Base-by-base conservation (phyloP, 2,888 invertebrate genomes). In the Pachydiplax longipennis region DNA sequence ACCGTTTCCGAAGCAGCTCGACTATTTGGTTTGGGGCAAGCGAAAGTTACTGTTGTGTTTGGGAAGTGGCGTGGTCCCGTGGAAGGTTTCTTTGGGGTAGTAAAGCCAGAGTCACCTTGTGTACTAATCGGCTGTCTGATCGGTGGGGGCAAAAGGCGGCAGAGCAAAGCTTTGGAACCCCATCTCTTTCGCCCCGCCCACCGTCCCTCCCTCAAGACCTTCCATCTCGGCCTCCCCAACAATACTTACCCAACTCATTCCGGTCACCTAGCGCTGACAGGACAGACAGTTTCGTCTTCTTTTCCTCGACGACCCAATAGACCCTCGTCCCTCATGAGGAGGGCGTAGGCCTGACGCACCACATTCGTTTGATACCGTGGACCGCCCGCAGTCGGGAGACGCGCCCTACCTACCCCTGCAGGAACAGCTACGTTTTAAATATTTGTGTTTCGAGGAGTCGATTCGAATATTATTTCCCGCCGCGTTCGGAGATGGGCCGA, bases 181-280 rank as follows among this genome's bases (percentile, higher is more conserved):
- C 37, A 44, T 22, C n/a, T 25, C 40, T 25, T 37, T 44, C n/a
- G 81, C 81, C 25, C 48, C 81, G 48, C 40, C 40, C 81, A 81
- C 44, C 81, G 35, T n/a, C 81, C 81, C 22, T 25, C 8, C n/a
- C 44, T 44, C 44, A 44, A 22, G 13, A 58, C 87, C 87, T 65
- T 61, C 12, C 58, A 15, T 35, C 83, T 31, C 82, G 8, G 31
- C 83, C 87, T 61, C 82, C 87, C 87, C 87, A 87, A 87, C 87
- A 87, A 87, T 87, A 87, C 87, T 87, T 87, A 87, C 61, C 61
- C 87, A 31, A 87, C 87, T 87, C 87, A 87, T 87, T 61, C 61
- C 87, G 87, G 87, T 87, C 87, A 87, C 58, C 87, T 87, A 61
- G 87, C 87, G 87, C 87, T 87, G 87, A 87, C 87, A 87, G 61